phyloP scores from a whole-genome alignment of 2,797 vertebrate species.

The Danio albolineatus region DNA sequence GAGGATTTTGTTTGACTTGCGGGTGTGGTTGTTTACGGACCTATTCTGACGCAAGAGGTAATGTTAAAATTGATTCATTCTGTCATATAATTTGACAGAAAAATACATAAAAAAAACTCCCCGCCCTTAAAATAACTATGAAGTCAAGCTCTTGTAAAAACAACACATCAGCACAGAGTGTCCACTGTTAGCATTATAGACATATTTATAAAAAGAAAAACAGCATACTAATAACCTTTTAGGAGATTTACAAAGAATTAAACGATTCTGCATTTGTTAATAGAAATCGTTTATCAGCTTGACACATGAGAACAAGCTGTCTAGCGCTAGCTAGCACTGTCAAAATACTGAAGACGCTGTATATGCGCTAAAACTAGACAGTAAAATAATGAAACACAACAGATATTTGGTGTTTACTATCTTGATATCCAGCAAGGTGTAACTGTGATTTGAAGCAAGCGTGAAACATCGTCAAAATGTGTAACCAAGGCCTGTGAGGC shows the following conservation, averaged over 20 bases:
- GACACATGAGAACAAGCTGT: background rate
- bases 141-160: background rate
- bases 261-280: background rate
- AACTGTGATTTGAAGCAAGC: background rate
- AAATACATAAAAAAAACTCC: background rate
- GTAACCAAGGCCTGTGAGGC: background rate
- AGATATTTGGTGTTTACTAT: no score
- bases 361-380: background rate
- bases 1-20: slow-evolving; percentile 19
- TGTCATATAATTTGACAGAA: background rate
- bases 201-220: background rate
- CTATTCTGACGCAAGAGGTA: background rate
- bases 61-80: background rate
- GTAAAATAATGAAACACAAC: background rate
- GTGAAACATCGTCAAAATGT: background rate
- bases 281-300: background rate
- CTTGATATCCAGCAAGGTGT: background rate
- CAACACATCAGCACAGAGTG: background rate
- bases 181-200: background rate
- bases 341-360: background rate
- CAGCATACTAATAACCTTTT: background rate
- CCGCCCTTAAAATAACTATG: background rate
- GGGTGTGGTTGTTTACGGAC: slow-evolving; percentile 51
- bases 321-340: background rate
- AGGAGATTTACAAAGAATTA: background rate